Conservation (phyloP, 2,113 vertebrate species). For the Channa argus region DNA sequence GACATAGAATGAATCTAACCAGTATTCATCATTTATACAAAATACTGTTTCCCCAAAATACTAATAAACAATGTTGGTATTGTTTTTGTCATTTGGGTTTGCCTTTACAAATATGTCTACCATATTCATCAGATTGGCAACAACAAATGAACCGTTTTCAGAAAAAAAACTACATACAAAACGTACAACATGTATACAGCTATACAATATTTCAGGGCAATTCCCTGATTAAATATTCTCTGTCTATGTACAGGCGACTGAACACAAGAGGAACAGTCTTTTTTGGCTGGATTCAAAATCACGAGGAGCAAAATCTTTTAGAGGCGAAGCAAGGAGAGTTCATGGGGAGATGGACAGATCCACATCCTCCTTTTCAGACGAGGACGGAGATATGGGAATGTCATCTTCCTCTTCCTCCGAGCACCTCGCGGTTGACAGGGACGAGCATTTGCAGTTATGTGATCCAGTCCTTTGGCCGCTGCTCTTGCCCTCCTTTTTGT, state of each 20-base stretch:
- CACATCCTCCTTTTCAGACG: conserved; percentile 95
- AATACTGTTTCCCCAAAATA: conserved; percentile 70
- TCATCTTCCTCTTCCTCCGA: conserved; percentile 94
- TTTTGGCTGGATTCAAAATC: conserved; percentile 77
- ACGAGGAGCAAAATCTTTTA: conserved; percentile 60
- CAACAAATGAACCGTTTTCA: conserved; percentile 76
- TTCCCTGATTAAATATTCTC: conserved; percentile 80
- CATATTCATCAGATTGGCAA: conserved; percentile 69
- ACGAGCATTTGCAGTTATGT: conserved; percentile 94
- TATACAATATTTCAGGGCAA: conserved; percentile 80
- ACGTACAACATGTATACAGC: conserved; percentile 84
- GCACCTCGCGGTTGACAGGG: conserved; percentile 89
- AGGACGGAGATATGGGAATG: conserved; percentile 92
- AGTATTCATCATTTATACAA: conserved; percentile 71
- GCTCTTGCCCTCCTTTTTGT: conserved; percentile 98
- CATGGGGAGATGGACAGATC: conserved; percentile 91
- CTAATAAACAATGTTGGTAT: conserved; percentile 67
- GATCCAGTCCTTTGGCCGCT: conserved; percentile 85
- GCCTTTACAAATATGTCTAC: conserved; percentile 70
- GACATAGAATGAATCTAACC: conserved; percentile 71
- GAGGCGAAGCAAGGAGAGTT: conserved; percentile 45
- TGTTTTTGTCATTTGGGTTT: conserved; percentile 24
- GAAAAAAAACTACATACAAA: conserved; percentile 82
- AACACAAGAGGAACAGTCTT: conserved; percentile 68
- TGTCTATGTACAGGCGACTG: conserved; percentile 81